A percentile compares a stretch with the other conserved stretches of the same genome.
Conservation (phyloP, 1,140 invertebrate genomes). For the Pseudachorutes palmiensis region DNA sequence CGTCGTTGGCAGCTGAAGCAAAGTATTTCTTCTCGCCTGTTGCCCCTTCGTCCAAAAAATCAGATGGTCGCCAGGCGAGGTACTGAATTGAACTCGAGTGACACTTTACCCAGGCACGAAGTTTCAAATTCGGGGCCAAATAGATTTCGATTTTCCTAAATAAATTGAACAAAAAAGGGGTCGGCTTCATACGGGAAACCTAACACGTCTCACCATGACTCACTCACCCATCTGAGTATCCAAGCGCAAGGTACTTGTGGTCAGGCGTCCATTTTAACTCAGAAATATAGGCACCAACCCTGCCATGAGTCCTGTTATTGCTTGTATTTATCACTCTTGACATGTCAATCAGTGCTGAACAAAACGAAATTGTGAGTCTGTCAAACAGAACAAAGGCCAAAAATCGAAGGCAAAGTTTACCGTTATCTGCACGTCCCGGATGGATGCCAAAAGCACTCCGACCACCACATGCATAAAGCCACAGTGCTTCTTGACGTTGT, state of each 20-base stretch:
- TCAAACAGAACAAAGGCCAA: background rate
- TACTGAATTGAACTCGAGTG: constrained; percentile 30
- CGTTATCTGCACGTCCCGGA: background rate
- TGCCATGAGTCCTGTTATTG: constrained; percentile 6
- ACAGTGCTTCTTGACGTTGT: too few relatives aligned
- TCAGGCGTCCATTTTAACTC: constrained; percentile 35
- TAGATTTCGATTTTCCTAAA: constrained; percentile 31
- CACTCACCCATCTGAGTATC: constrained; percentile 29
- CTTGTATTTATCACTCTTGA: constrained; percentile 24
- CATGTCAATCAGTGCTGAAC: constrained; percentile 22
- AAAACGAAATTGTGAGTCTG: constrained; percentile 3
- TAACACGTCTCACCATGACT: background rate
- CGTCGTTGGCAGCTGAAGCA: constrained; percentile 35
- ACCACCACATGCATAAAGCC: constrained; percentile 6
- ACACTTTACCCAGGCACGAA: constrained; percentile 29
- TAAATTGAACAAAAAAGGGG: constrained; percentile 14
- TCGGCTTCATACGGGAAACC: too few relatives aligned
- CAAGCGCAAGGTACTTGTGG: constrained; percentile 22
- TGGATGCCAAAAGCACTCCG: background rate
- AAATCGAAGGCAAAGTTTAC: background rate
- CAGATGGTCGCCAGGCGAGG: constrained; percentile 26
- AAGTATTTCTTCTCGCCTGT: constrained; percentile 2
- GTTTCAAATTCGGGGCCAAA: constrained; percentile 19
- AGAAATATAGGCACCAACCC: constrained; percentile 1
- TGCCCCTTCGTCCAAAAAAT: constrained; percentile 23